Evolutionary conservation across 2,113 vertebrate species (phyloP), one percentile per base, ranked within the genome.

Genomic region (Daphoenositta chrysoptera): DNA sequence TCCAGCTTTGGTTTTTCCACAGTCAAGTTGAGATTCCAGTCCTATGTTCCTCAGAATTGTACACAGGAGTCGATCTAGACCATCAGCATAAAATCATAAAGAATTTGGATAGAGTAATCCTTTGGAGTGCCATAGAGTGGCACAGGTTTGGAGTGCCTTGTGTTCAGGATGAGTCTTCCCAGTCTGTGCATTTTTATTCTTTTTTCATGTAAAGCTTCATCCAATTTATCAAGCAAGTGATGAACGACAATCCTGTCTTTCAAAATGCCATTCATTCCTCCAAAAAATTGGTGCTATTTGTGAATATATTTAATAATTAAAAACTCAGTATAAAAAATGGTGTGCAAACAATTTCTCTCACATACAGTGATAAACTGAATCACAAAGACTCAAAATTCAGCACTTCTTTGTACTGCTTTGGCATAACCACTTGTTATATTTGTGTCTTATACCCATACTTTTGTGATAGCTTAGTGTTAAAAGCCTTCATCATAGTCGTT

Each of bases 401-500:
- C 16, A 37, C 6, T 54, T 48, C 5, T 42, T 56, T 23, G 9
- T 48, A 27, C 44, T 31, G 11, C 73, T 77, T 71, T 71, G 66
- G 22, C 35, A 44, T 47, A 27, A 60, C 40, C 33, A 10, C 11
- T 48, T 51, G 15, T 30, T 68, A 44, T 27, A 66, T 58, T 71
- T 53, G 28, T 30, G 42, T 20, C 5, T 60, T 15, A 26, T 2
- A 28, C 11, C 19, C 1, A 1, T 11, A 1, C 42, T 70, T 93
- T 54, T 58, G 27, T 42, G n/a, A 24, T 11, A 48, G 13, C 63
- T 81, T 17, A 23, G 5, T 31, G 15, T n/a, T 73, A n/a, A 91
- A 61, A 50, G 9, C 6, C 11, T 26, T 71, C 24, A 24, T 35
- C 1, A 0, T 3, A 31, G 42, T 3, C 22, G 9, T 35, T 33